Conservation (phyloP, 2,888 invertebrate species). For the Xylota sylvarum region DNA sequence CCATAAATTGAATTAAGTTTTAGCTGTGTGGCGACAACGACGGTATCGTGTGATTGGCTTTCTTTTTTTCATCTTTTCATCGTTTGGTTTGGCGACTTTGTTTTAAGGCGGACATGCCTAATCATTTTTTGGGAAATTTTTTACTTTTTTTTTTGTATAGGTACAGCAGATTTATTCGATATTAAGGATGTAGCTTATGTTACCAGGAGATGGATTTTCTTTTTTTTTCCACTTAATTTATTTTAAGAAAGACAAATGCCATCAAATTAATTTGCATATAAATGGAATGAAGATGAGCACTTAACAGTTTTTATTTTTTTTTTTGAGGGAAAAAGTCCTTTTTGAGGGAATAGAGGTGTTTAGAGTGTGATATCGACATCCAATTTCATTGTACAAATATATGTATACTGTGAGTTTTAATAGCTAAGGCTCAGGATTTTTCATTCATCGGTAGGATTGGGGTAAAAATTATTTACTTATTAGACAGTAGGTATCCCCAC, state of each 20-base stretch:
- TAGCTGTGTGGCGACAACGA: background rate
- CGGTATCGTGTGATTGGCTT: conserved; percentile 22
- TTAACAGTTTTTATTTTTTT: background rate
- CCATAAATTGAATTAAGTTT: conserved; percentile 57
- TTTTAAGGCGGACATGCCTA: conserved; percentile 33
- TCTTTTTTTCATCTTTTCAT: background rate
- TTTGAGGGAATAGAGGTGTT: background rate
- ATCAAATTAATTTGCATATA: conserved; percentile 45
- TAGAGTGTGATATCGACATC: background rate
- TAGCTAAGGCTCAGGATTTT: too few species aligned
- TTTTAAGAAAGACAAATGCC: conserved; percentile 16
- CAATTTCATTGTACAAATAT: too few species aligned
- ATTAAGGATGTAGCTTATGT: background rate
- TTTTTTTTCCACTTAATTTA: background rate
- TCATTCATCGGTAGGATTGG: too few species aligned
- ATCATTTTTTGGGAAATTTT: conserved; percentile 8
- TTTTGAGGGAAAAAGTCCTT: background rate
- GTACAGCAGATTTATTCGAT: conserved; percentile 1
- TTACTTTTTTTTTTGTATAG: background rate
- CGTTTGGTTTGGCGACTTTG: background rate
- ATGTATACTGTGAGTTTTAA: too few species aligned
- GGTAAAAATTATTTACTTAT: too few species aligned
- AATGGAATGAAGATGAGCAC: conserved; percentile 16
- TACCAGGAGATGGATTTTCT: background rate
- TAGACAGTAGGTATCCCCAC: too few species aligned